These are phyloP conservation scores for Pipistrellus pipistrellus DNA, from an alignment of 2,797 vertebrate species.

Conservation along the genomic window DNA sequence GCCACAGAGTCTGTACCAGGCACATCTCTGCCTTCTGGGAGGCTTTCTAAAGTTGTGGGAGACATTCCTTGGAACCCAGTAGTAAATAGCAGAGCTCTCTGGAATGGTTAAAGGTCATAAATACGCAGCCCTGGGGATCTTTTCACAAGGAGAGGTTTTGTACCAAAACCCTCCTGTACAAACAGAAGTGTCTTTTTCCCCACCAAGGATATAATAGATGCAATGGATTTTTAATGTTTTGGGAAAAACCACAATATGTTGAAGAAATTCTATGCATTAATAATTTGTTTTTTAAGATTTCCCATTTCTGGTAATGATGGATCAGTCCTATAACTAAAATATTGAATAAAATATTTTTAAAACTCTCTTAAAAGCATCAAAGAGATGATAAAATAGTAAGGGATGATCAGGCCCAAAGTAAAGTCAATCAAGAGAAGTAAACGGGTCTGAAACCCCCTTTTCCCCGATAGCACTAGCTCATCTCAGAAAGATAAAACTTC, in stretches of 20 bases:
- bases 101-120: not conserved
- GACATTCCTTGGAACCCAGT: not conserved
- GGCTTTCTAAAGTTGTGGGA: slow-evolving; percentile 12
- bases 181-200: not conserved
- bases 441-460: not conserved
- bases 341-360: slow-evolving; percentile 38
- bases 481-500: not conserved
- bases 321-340: not conserved
- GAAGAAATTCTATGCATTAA: not conserved
- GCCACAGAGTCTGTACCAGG: not conserved
- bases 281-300: slow-evolving; percentile 47
- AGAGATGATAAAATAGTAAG: slow-evolving; percentile 60
- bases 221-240: slow-evolving; percentile 41
- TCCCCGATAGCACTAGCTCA: not conserved
- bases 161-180: slow-evolving; percentile 17
- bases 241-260: slow-evolving; percentile 16
- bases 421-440: not conserved
- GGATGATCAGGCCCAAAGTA: slow-evolving; percentile 9
- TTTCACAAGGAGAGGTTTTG: slow-evolving; percentile 23
- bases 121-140: not conserved
- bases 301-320: slow-evolving; percentile 8
- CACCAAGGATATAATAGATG: not conserved
- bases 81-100: not conserved
- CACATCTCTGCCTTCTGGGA: not conserved
- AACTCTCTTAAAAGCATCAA: slow-evolving; percentile 37